Conservation (phyloP, 2,797 vertebrate species). For the Phrynocephalus guinanensis region DNA sequence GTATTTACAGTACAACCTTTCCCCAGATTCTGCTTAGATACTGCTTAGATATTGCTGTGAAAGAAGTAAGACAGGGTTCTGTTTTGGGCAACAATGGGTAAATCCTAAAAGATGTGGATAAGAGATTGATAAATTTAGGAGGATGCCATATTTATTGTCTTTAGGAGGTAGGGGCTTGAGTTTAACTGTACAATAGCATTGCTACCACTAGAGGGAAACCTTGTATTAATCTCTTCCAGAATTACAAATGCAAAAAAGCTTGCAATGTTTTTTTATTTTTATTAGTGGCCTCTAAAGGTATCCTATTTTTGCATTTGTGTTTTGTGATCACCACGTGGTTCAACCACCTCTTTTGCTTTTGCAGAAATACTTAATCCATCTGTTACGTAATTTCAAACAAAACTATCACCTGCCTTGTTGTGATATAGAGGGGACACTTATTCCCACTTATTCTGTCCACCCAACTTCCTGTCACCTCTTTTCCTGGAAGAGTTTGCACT, state of each 20-base stretch:
- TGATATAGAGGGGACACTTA: not conserved
- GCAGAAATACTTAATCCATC: not conserved
- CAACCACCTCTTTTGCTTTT: not conserved
- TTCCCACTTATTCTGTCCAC: not conserved
- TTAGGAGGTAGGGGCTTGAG: not conserved
- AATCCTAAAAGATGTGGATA: not conserved
- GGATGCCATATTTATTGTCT: conserved; percentile 14
- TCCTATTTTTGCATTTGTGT: too few species aligned
- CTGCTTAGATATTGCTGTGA: not conserved
- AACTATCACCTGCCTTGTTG: not conserved
- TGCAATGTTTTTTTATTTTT: too few species aligned
- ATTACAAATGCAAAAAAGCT: not conserved
- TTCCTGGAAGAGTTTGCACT: not conserved
- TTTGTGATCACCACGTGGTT: too few species aligned
- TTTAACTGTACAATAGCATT: not conserved
- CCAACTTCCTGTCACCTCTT: not conserved
- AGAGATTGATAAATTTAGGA: not conserved
- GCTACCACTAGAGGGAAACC: conserved; percentile 46
- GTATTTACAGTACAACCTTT: not conserved
- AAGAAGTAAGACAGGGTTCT: not conserved
- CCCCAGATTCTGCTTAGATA: not conserved
- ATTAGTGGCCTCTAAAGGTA: too few species aligned
- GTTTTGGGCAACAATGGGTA: not conserved
- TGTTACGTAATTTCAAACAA: not conserved
- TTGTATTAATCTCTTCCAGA: conserved; percentile 34